Evolutionary conservation across 2,888 invertebrate species (phyloP).

Genomic region (Clistopyga incitator): DNA sequence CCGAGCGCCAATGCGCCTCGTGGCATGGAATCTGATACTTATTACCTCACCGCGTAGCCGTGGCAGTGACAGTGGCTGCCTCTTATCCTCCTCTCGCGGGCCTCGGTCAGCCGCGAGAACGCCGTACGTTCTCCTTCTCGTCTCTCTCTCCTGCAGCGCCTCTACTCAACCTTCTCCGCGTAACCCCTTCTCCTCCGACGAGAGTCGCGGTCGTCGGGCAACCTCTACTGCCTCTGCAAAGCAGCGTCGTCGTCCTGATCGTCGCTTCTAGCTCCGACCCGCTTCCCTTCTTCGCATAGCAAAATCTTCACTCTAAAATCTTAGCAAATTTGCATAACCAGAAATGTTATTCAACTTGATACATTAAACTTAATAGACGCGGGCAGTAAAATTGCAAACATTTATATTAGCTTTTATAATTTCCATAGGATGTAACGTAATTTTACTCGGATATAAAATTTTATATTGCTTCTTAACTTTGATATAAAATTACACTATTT

Average conservation of each 20-base stretch:
- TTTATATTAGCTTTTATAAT: too few relatives aligned
- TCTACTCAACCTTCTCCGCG: slow-evolving; percentile 52
- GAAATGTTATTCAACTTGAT: too few relatives aligned
- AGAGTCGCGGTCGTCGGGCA: slow-evolving; percentile 54
- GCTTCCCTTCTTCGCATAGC: slow-evolving; percentile 42
- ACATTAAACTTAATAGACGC: too few relatives aligned
- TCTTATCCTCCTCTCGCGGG: slow-evolving; percentile 54
- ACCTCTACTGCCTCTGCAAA: slow-evolving; percentile 56
- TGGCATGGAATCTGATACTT: slow-evolving; percentile 77
- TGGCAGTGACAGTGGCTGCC: slow-evolving; percentile 82
- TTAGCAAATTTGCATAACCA: too few relatives aligned
- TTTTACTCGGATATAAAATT: too few relatives aligned
- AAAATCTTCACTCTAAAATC: background rate
- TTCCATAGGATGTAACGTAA: too few relatives aligned
- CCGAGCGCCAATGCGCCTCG: slow-evolving; percentile 71
- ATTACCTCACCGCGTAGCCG: slow-evolving; percentile 82
- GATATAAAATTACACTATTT: too few relatives aligned
- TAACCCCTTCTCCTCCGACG: slow-evolving; percentile 39
- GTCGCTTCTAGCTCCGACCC: slow-evolving; percentile 44
- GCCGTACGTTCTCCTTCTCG: slow-evolving; percentile 60
- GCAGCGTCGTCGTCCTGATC: slow-evolving; percentile 52
- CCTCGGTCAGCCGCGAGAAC: slow-evolving; percentile 50
- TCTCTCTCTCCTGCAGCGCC: slow-evolving; percentile 56
- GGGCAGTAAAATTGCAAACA: too few relatives aligned
- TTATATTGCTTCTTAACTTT: too few relatives aligned